A percentile compares a stretch with the other conserved stretches of the same genome.
These are phyloP conservation scores for Strongylocentrotus purpuratus DNA, from an alignment of 35 echinoderm and acorn worm genomes.

Conservation along the genomic window DNA sequence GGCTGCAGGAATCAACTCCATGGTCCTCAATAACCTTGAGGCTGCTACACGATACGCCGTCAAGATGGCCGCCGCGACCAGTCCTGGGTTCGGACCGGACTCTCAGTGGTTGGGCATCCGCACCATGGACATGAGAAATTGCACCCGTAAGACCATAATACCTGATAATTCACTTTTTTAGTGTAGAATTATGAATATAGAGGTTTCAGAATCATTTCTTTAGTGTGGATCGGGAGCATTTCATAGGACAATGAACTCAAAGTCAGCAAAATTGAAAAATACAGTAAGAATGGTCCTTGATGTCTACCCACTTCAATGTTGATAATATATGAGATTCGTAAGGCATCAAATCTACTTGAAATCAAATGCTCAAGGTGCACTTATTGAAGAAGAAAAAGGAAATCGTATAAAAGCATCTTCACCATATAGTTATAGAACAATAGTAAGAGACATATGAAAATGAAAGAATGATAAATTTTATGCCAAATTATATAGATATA, in stretches of 20 bases:
- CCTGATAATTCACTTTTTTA: background rate
- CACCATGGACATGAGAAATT: constrained; percentile 35
- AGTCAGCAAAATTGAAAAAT: too few relatives aligned
- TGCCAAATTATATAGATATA: too few relatives aligned
- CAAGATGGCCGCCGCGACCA: constrained; percentile 25
- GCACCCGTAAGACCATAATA: background rate
- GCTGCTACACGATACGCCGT: background rate
- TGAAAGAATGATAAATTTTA: too few relatives aligned
- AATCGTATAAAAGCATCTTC: too few relatives aligned
- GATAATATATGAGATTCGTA: too few relatives aligned
- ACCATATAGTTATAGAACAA: too few relatives aligned
- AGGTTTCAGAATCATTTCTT: background rate
- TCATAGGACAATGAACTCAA: background rate
- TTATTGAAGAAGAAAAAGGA: too few relatives aligned
- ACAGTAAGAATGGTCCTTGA: too few relatives aligned
- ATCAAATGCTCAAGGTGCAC: too few relatives aligned
- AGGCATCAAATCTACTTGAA: too few relatives aligned
- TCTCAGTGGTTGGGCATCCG: background rate
- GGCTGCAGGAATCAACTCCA: background rate
- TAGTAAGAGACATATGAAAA: too few relatives aligned
- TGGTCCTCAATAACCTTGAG: constrained; percentile 15
- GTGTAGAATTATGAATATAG: background rate
- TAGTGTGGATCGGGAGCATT: background rate
- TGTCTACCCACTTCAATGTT: too few relatives aligned
- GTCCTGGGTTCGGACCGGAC: constrained; percentile 3